Evolutionary conservation across 1,140 invertebrate species (phyloP).

Genomic region (Onthophagus taurus): DNA sequence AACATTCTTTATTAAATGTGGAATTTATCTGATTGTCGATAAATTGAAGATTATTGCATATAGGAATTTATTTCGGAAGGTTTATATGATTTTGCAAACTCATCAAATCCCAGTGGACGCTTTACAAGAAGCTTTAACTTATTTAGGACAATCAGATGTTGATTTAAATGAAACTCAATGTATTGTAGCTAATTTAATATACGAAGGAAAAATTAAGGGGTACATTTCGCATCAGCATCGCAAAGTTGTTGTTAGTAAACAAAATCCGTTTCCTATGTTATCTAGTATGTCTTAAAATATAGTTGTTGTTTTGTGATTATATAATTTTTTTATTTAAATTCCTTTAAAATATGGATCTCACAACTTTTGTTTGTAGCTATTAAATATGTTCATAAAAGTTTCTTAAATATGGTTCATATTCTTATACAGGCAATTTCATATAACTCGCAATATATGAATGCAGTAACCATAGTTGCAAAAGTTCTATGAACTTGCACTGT

Average conservation of each 20-base stretch:
- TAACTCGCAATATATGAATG: too few species aligned
- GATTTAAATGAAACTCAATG: conserved; percentile 92
- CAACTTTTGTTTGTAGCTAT: too few species aligned
- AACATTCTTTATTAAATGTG: conserved; percentile 86
- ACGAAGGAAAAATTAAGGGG: conserved; percentile 89
- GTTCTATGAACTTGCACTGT: too few species aligned
- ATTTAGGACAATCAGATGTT: conserved; percentile 73
- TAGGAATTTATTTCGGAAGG: conserved; percentile 94
- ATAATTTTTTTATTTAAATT: conserved; percentile 8
- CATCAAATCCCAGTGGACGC: conserved; percentile 85
- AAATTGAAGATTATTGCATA: conserved; percentile 93
- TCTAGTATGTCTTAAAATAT: conserved; percentile 41
- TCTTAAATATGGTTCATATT: too few species aligned
- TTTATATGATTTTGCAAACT: conserved; percentile 75
- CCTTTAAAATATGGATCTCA: conserved; percentile 4
- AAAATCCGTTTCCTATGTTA: conserved; percentile 85
- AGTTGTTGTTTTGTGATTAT: conserved; percentile 9
- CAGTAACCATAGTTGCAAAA: too few species aligned
- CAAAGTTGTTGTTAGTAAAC: conserved; percentile 94
- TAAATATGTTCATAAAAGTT: conserved; percentile 5
- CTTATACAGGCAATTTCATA: too few species aligned
- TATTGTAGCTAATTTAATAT: conserved; percentile 93
- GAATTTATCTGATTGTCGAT: conserved; percentile 94
- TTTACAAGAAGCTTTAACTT: conserved; percentile 71
- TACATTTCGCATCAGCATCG: conserved; percentile 97